A percentile compares a stretch with the other conserved stretches of the same genome.
Conservation (phyloP, 1,140 invertebrate genomes). For the Maniola jurtina region DNA sequence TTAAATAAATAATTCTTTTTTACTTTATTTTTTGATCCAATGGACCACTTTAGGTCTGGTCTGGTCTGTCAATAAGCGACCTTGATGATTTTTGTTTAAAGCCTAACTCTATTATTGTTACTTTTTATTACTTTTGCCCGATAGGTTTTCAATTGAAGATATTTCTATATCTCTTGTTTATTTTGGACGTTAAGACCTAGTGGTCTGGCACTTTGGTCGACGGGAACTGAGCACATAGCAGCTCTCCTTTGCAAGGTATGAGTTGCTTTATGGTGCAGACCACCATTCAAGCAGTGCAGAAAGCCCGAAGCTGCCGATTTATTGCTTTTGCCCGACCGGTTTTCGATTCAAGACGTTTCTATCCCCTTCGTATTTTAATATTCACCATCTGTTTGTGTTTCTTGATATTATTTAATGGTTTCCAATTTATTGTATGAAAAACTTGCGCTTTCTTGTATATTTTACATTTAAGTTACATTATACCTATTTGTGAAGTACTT, state of each 20-base stretch:
- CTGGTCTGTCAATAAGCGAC: too few species aligned
- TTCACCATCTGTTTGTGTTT: slow-evolving; percentile 24
- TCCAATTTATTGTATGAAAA: background rate
- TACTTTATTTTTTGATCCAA: too few species aligned
- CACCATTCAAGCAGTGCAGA: slow-evolving; percentile 16
- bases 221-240: background rate
- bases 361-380: slow-evolving; percentile 26
- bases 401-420: slow-evolving; percentile 8
- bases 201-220: background rate
- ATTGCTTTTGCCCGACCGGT: slow-evolving; percentile 27
- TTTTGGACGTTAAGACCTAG: background rate
- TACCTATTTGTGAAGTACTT: too few species aligned
- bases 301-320: slow-evolving; percentile 23
- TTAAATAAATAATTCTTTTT: too few species aligned
- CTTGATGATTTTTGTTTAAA: too few species aligned
- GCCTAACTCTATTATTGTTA: too few species aligned
- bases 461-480: too few species aligned
- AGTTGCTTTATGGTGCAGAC: background rate
- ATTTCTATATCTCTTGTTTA: too few species aligned
- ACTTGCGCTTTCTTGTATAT: background rate
- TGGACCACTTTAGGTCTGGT: too few species aligned
- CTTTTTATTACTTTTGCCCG: too few species aligned
- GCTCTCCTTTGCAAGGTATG: background rate
- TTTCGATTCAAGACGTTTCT: slow-evolving; percentile 19
- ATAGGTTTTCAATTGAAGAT: too few species aligned